These are phyloP conservation scores for Rhamnusium bicolor DNA, from an alignment of 2,888 invertebrate genomes.

Conservation along the genomic window DNA sequence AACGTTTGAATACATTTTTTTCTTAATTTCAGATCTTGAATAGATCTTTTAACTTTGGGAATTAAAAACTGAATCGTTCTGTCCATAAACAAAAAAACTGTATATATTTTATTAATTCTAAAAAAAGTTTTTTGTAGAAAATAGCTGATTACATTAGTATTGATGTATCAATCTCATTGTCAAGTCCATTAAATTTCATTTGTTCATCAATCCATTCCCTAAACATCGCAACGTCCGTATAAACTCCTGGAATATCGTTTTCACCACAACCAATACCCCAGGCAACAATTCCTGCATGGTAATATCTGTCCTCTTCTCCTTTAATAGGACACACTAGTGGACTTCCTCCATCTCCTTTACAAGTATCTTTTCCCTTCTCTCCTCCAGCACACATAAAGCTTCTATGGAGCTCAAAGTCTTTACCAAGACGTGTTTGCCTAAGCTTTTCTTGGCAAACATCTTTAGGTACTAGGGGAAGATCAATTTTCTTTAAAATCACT, in stretches of 20 bases:
- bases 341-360: constrained; percentile 87
- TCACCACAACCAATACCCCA: constrained; percentile 91
- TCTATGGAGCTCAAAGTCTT: constrained; percentile 76
- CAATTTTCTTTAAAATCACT: constrained; percentile 82
- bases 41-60: too few relatives aligned
- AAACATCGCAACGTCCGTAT: constrained; percentile 79
- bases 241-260: constrained; percentile 81
- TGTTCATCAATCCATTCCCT: constrained; percentile 82
- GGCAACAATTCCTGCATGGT: constrained; percentile 84
- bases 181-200: constrained; percentile 61
- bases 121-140: too few relatives aligned
- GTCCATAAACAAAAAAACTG: too few relatives aligned
- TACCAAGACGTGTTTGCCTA: constrained; percentile 78
- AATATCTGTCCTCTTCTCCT: constrained; percentile 72
- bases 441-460: constrained; percentile 76
- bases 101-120: too few relatives aligned
- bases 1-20: too few relatives aligned
- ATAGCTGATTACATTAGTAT: too few relatives aligned
- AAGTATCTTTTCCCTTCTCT: constrained; percentile 81
- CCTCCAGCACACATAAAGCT: constrained; percentile 88
- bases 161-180: not conserved
- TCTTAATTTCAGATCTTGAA: too few relatives aligned
- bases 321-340: constrained; percentile 82
- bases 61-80: too few relatives aligned
- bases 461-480: constrained; percentile 78